Evolutionary conservation across 2,797 vertebrate species (phyloP).

Genomic region (Notolabrus celidotus): DNA sequence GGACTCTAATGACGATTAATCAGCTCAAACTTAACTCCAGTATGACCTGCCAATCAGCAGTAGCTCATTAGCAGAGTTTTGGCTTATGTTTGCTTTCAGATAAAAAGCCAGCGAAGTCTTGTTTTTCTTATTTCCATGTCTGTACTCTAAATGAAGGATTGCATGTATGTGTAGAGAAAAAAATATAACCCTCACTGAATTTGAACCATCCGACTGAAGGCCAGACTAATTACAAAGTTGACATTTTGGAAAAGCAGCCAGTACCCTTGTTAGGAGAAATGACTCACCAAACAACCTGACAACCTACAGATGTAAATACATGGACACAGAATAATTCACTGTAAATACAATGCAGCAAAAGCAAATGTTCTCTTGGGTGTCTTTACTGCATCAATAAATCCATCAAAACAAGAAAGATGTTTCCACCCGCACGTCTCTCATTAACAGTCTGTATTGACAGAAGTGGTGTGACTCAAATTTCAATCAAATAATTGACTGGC

Average conservation of each 20-base stretch:
- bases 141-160: conserved; percentile 8
- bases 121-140: background rate
- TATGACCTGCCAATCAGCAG: background rate
- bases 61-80: conserved; percentile 24
- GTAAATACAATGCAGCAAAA: conserved; percentile 16
- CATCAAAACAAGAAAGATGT: conserved; percentile 21
- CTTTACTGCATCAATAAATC: conserved; percentile 55
- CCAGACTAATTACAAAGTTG: conserved; percentile 11
- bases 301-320: background rate
- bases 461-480: conserved; percentile 40
- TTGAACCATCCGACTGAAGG: background rate
- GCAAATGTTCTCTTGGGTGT: conserved; percentile 31
- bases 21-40: conserved; percentile 17
- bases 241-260: conserved; percentile 26
- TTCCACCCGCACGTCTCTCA: conserved; percentile 36
- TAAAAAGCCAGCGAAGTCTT: background rate
- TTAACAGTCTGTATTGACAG: conserved; percentile 49
- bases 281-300: background rate
- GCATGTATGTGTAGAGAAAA: background rate
- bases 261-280: background rate
- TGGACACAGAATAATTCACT: conserved; percentile 8
- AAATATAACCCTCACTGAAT: background rate
- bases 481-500: conserved; percentile 36
- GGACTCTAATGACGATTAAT: conserved; percentile 2
- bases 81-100: background rate